phyloP scores from a whole-genome alignment of 30 jellyfish, hydroid and myxozoan genomes.

The Sanderia malayensis region DNA sequence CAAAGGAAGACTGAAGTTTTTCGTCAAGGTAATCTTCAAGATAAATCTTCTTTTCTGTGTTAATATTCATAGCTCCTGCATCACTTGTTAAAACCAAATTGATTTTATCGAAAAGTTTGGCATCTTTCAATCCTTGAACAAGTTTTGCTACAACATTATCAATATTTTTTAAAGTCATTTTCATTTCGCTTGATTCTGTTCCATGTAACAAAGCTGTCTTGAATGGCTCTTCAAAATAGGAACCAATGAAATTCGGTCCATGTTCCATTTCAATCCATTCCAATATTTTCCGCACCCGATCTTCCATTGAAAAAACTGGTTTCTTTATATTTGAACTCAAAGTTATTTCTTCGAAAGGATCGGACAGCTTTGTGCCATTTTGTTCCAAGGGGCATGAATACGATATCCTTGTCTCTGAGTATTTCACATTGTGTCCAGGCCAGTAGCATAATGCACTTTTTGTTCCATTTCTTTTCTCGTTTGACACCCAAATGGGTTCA shows the following conservation, averaged over 20 bases:
- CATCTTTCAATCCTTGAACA: conserved; percentile 18
- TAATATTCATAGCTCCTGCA: conserved; percentile 74
- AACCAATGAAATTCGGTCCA: conserved; percentile 90
- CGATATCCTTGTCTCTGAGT: conserved; percentile 4
- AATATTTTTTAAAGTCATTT: conserved; percentile 40
- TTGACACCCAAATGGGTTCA: conserved; percentile 90
- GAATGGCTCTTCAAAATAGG: conserved; percentile 92
- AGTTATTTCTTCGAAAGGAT: conserved; percentile 82
- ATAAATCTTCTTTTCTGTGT: conserved; percentile 57
- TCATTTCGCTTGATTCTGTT: conserved; percentile 44
- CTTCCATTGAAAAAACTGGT: conserved; percentile 69
- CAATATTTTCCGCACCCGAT: conserved; percentile 40
- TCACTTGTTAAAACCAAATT: conserved; percentile 92
- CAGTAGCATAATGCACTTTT: conserved; percentile 92
- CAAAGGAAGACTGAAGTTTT: conserved; percentile 37
- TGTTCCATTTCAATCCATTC: conserved; percentile 69
- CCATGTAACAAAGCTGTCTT: conserved; percentile 64
- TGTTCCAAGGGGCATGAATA: conserved; percentile 36
- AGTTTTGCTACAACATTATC: conserved; percentile 41
- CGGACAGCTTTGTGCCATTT: conserved; percentile 44
- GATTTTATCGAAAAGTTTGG: conserved; percentile 25
- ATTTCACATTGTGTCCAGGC: conserved; percentile 87
- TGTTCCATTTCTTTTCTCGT: conserved; percentile 55
- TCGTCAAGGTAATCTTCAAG: conserved; percentile 70
- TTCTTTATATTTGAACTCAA: conserved; percentile 28